phyloP scores from a whole-genome alignment of 2,113 vertebrate genomes.

The Myrmecobius fasciatus region DNA sequence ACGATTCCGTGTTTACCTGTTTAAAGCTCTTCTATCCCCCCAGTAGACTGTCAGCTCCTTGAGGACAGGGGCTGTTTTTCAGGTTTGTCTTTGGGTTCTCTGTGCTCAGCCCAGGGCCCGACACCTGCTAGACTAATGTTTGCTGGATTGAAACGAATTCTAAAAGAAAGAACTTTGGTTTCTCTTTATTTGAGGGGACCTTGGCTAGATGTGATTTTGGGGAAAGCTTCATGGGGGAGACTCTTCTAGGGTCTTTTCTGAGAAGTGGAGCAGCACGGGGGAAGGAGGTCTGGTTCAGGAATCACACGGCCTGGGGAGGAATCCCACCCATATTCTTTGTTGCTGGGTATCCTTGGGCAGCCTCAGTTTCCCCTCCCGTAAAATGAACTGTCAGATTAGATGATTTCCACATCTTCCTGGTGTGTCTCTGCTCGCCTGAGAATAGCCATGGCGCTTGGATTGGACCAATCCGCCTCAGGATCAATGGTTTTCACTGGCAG shows the following conservation, averaged over 20 bases:
- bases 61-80: neutral
- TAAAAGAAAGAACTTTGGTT: neutral
- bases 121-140: neutral
- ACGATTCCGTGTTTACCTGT: neutral
- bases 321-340: neutral
- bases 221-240: neutral
- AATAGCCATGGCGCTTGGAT: neutral
- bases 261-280: neutral
- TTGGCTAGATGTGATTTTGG: neutral
- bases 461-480: neutral
- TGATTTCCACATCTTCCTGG: neutral
- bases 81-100: neutral
- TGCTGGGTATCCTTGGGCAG: neutral
- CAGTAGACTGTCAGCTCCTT: neutral
- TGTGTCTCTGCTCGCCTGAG: neutral
- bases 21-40: neutral
- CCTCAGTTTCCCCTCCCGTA: neutral
- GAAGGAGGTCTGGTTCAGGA: neutral
- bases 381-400: neutral
- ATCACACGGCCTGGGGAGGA: neutral
- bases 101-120: neutral
- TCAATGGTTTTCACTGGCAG: neutral
- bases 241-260: neutral
- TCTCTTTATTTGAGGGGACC: neutral
- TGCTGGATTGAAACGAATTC: neutral